Evolutionary conservation across 2,797 vertebrate genomes (phyloP).

Genomic region (Lepilemur septentrionalis): DNA sequence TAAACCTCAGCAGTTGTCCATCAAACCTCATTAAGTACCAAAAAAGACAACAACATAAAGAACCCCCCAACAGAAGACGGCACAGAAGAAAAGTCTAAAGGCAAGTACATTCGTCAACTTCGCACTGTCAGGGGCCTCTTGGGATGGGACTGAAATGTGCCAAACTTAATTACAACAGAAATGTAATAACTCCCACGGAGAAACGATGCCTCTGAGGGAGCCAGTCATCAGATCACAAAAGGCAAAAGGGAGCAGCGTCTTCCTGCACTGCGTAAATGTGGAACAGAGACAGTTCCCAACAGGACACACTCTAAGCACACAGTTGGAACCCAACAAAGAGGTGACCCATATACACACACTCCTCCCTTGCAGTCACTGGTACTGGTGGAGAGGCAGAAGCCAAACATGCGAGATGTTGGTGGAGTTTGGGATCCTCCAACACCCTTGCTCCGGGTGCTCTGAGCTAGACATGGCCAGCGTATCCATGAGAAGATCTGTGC

Average conservation of each 20-base stretch:
- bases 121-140: background rate
- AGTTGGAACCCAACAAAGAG: background rate
- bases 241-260: background rate
- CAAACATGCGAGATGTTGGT: background rate
- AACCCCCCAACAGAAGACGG: background rate
- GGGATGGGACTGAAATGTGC: background rate
- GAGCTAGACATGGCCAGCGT: background rate
- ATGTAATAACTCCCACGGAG: background rate
- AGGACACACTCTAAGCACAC: background rate
- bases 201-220: background rate
- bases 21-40: background rate
- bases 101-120: background rate
- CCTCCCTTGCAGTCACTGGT: background rate
- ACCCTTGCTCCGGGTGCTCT: background rate
- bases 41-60: background rate
- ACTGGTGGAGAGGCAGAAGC: background rate
- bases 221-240: background rate
- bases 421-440: background rate
- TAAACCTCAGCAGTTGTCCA: background rate
- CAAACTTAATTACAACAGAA: background rate
- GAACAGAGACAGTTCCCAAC: background rate
- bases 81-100: background rate
- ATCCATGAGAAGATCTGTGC: background rate
- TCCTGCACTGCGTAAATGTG: background rate
- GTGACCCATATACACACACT: background rate